Conservation (phyloP, 2,797 vertebrate species). For the Sebastolobus altivelis region DNA sequence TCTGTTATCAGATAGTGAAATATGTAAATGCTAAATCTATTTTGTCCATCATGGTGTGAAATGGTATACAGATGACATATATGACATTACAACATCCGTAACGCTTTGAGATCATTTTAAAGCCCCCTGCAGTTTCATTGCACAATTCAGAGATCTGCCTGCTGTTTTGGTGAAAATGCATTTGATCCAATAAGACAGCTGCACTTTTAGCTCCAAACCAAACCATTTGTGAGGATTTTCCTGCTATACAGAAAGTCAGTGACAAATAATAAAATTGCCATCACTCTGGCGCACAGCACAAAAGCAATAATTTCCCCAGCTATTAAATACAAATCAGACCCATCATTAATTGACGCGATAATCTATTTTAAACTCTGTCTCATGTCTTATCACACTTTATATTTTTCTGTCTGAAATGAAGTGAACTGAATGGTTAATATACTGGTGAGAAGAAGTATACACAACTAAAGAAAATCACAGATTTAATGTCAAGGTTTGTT, state of each 20-base stretch:
- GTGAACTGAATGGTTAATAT: background rate
- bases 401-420: background rate
- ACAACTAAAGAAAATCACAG: too few relatives aligned
- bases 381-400: background rate
- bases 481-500: background rate
- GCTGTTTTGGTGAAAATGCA: conserved; percentile 2
- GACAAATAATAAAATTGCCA: conserved; percentile 3
- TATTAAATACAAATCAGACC: conserved; percentile 9
- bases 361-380: background rate
- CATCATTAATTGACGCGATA: background rate
- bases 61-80: background rate
- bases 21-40: background rate
- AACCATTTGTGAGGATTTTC: background rate
- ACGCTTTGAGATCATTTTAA: background rate
- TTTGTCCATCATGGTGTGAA: background rate
- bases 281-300: background rate
- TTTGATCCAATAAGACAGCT: conserved; percentile 10
- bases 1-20: background rate
- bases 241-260: background rate
- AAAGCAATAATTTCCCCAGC: conserved; percentile 2
- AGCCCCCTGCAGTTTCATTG: background rate
- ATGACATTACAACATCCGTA: background rate
- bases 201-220: conserved; percentile 12
- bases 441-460: background rate
- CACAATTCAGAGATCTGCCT: background rate